These are phyloP conservation scores for Lophius piscatorius DNA, from an alignment of 2,113 vertebrate species.

Conservation along the genomic window DNA sequence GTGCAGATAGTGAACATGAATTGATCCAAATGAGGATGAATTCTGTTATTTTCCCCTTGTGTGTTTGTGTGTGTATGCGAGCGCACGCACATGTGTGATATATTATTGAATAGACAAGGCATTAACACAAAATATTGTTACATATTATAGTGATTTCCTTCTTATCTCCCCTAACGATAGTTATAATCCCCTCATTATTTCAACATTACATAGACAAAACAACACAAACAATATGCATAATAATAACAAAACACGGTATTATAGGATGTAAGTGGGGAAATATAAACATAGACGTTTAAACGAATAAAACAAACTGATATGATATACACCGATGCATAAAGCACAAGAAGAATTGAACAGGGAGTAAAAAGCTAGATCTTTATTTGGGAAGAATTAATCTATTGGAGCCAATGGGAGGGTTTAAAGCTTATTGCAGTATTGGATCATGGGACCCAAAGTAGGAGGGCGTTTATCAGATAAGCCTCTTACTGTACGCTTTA, in stretches of 20 bases:
- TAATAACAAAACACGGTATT: neutral
- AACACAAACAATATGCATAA: neutral
- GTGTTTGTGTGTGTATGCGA: neutral
- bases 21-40: constrained; percentile 3
- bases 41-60: constrained; percentile 9
- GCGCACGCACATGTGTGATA: too few relatives aligned
- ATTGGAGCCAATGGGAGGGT: constrained; percentile 39
- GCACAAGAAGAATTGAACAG: constrained; percentile 4
- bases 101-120: constrained; percentile 35
- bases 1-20: constrained; percentile 24
- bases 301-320: constrained; percentile 12
- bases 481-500: constrained; percentile 67
- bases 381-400: constrained; percentile 55
- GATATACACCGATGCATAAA: neutral
- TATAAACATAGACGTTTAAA: constrained; percentile 8
- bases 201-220: constrained; percentile 1
- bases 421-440: constrained; percentile 54
- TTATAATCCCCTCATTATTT: constrained; percentile 29
- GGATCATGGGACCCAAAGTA: constrained; percentile 56
- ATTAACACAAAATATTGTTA: constrained; percentile 27
- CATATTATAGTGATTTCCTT: constrained; percentile 28
- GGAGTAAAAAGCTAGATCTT: constrained; percentile 35
- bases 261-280: constrained; percentile 9
- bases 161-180: constrained; percentile 25
- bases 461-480: constrained; percentile 70